Evolutionary conservation across 2,888 invertebrate species (phyloP), one percentile per base, ranked within the genome.

Genomic region (Oconnorella tubifera): DNA sequence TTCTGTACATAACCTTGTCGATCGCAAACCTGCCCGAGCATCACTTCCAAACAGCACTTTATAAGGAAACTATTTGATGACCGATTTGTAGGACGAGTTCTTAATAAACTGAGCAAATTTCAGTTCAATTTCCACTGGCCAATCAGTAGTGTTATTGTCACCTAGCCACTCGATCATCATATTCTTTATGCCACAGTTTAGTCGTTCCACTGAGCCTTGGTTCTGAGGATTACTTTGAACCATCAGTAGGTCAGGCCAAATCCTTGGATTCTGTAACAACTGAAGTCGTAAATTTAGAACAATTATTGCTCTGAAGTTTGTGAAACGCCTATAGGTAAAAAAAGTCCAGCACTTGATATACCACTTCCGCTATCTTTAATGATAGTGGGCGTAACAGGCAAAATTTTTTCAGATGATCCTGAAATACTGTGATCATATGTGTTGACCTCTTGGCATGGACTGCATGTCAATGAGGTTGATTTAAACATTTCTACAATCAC

Each of bases 181-280:
- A 10, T 55, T 28, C 27, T 55, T 55, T 25, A 55, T 55, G 3
- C 28, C 56, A 55, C 56, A 55, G 27, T 55, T 55, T 27, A 55
- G 56, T 19, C 56, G 56, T 27, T 55, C 56, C 56, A 55, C 56
- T 55, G 56, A 55, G 23, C 3, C n/a, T 28, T 55, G 56, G 28
- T 28, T 55, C 27, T 55, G 56, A 28, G 56, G 56, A 27, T 55
- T 25, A 25, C 56, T 27, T 40, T 25, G n/a, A 2, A 55, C 27
- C 56, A 55, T 3, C 23, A 55, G 56, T 19, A 55, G 28, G 28
- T 55, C 56, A 2, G 56, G 25, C 56, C 56, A 55, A 28, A 3
- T 2, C 23, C 28, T 55, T 55, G 6, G n/a, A 19, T 40, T 40
- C 40, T 6, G 6, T 40, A 19, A 40, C 19, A 40, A 40, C 40